A percentile compares a stretch with the other conserved stretches of the same genome.
Conservation (phyloP, 1,140 invertebrate genomes). For the Drosophila oshimai region DNA sequence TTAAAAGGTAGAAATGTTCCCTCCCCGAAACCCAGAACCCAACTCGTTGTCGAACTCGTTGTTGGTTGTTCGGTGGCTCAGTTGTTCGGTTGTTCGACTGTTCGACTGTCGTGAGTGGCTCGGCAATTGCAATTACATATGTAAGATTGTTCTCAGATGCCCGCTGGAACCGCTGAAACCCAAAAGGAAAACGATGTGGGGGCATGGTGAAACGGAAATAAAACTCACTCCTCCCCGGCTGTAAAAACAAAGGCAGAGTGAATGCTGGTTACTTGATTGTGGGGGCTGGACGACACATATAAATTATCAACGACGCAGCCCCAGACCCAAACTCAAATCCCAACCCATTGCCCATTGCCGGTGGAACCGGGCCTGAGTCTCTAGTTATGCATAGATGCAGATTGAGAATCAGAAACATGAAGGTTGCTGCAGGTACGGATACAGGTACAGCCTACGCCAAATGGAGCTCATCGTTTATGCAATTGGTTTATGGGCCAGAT, state of each 20-base stretch:
- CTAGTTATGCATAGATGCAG: slow-evolving; percentile 51
- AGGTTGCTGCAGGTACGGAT: slow-evolving; percentile 18
- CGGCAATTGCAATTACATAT: slow-evolving; percentile 75
- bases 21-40: slow-evolving; percentile 29
- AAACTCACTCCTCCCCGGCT: slow-evolving; percentile 50
- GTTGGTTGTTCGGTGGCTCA: slow-evolving; percentile 3
- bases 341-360: slow-evolving; percentile 12
- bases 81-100: not conserved
- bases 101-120: slow-evolving; percentile 55
- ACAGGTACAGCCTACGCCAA: slow-evolving; percentile 62
- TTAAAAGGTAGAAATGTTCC: slow-evolving; percentile 61
- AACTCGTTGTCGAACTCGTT: slow-evolving; percentile 43
- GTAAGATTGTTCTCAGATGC: slow-evolving; percentile 55
- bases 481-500: slow-evolving; percentile 46
- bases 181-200: slow-evolving; percentile 61
- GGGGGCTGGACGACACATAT: slow-evolving; percentile 78
- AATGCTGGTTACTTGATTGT: slow-evolving; percentile 70
- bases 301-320: slow-evolving; percentile 70
- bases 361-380: slow-evolving; percentile 4
- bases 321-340: slow-evolving; percentile 23
- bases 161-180: slow-evolving; percentile 14
- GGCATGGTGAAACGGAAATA: slow-evolving; percentile 72
- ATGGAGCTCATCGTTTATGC: slow-evolving; percentile 48
- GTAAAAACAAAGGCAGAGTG: slow-evolving; percentile 69
- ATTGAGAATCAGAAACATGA: slow-evolving; percentile 37